phyloP scores from a whole-genome alignment of 2,888 invertebrate species.

The Protonemura montana region DNA sequence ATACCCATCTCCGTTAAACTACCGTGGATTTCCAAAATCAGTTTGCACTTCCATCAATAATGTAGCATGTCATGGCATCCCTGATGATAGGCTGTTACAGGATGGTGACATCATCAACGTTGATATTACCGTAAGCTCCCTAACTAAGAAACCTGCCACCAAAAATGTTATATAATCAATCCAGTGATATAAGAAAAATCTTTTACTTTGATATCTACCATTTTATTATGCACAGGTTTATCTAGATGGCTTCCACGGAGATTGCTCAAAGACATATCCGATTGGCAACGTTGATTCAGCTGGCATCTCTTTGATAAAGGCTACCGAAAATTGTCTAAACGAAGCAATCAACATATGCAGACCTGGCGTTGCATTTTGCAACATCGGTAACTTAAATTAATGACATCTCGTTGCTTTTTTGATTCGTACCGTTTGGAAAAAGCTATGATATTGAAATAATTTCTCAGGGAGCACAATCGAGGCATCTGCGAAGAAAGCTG shows the following conservation, averaged over 20 bases:
- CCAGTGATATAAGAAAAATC: too few species aligned
- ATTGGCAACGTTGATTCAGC: constrained; percentile 83
- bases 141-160: constrained; percentile 7
- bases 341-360: constrained; percentile 66
- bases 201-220: neutral
- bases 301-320: constrained; percentile 72
- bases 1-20: constrained; percentile 90
- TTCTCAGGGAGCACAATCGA: constrained; percentile 69
- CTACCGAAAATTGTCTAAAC: constrained; percentile 75
- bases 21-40: constrained; percentile 86
- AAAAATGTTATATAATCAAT: too few species aligned
- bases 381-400: constrained; percentile 60
- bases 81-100: constrained; percentile 79
- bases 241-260: constrained; percentile 87
- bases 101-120: constrained; percentile 91
- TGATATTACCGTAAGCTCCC: constrained; percentile 80
- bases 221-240: constrained; percentile 67
- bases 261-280: constrained; percentile 86
- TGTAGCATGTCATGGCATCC: constrained; percentile 92
- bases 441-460: neutral
- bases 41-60: constrained; percentile 92
- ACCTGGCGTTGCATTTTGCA: constrained; percentile 62
- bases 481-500: constrained; percentile 67
- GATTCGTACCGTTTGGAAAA: too few species aligned
- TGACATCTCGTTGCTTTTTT: neutral